These are phyloP conservation scores for Rhabdomys pumilio DNA, from an alignment of 2,797 vertebrate genomes.

Conservation along the genomic window DNA sequence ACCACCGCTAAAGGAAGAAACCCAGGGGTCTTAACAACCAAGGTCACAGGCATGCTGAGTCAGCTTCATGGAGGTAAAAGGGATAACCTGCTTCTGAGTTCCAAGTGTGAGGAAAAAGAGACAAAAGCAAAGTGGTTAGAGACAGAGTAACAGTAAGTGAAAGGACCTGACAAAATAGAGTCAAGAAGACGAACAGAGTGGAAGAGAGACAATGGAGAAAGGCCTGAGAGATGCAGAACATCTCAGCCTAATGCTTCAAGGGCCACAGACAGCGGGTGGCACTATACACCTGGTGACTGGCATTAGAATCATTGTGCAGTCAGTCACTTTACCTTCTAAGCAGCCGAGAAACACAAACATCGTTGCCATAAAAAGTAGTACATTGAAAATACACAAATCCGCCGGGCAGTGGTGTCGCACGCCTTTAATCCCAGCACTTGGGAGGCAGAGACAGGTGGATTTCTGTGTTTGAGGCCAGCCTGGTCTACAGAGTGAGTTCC, in stretches of 20 bases:
- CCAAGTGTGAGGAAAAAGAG: neutral
- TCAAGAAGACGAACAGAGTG: neutral
- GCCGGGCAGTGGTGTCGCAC: too few species aligned
- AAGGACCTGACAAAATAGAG: neutral
- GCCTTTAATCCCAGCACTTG: too few species aligned
- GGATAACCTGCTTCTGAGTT: neutral
- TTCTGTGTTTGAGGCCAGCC: too few species aligned
- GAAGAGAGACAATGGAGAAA: neutral
- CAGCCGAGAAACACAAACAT: neutral
- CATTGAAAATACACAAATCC: too few species aligned
- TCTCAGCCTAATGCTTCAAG: neutral
- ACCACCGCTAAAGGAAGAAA: neutral
- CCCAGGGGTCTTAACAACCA: neutral
- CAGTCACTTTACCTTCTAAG: slow-evolving; percentile 25
- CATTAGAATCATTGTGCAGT: neutral
- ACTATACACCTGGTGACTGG: neutral
- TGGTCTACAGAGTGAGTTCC: too few species aligned
- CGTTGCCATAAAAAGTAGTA: neutral
- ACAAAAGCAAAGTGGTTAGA: neutral
- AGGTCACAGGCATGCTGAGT: neutral
- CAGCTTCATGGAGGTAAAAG: neutral
- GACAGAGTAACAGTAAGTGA: neutral
- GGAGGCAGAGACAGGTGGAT: too few species aligned
- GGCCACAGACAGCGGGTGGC: neutral
- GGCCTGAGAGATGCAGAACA: neutral